Conservation (phyloP, 2,888 invertebrate genomes). For the Cantharis rufa region DNA sequence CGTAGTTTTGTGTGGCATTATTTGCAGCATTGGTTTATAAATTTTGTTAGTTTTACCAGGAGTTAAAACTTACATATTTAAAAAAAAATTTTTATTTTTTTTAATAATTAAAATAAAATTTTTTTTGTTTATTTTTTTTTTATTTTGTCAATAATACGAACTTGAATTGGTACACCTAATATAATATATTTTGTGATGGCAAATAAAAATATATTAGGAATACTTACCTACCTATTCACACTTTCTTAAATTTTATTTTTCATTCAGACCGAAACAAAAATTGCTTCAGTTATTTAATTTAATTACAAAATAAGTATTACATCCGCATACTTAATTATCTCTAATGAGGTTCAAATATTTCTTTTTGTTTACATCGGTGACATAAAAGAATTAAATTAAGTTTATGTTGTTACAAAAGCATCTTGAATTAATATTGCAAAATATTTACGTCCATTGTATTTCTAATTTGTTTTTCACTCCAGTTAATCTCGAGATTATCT, state of each 20-base stretch:
- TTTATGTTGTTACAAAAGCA: neutral
- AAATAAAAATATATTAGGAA: neutral
- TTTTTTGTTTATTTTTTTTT: too few relatives aligned
- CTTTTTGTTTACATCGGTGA: neutral
- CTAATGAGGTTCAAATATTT: neutral
- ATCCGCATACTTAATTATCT: neutral
- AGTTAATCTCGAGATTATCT: neutral
- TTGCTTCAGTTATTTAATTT: constrained; percentile 6
- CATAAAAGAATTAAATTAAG: neutral
- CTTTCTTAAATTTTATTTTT: neutral
- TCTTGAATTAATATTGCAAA: neutral
- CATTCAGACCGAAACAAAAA: constrained; percentile 5
- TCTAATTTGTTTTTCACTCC: neutral
- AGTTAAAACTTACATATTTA: too few relatives aligned
- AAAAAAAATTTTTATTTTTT: too few relatives aligned
- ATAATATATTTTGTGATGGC: too few relatives aligned
- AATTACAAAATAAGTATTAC: constrained; percentile 5
- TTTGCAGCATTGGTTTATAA: too few relatives aligned
- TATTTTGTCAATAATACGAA: too few relatives aligned
- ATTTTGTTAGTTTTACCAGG: too few relatives aligned
- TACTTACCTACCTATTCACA: neutral
- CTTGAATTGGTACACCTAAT: too few relatives aligned
- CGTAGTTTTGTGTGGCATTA: too few relatives aligned
- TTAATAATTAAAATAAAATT: too few relatives aligned
- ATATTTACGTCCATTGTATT: neutral